These are phyloP conservation scores for Catharus fuscescens DNA, from an alignment of 2,113 vertebrate species.

Conservation along the genomic window DNA sequence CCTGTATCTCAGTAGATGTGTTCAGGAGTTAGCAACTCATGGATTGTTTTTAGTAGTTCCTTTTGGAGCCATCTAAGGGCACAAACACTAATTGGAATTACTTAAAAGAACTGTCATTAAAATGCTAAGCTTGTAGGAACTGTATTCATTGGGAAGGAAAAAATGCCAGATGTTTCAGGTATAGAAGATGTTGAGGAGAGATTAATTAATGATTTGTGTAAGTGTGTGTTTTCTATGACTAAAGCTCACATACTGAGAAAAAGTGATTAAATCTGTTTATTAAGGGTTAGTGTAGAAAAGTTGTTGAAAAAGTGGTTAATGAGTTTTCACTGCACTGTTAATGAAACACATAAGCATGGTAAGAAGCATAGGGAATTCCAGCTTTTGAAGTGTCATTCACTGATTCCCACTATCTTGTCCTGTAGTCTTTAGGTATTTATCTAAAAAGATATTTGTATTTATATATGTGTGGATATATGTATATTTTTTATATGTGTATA, in stretches of 20 bases:
- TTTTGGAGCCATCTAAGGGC: neutral
- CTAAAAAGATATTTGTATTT: neutral
- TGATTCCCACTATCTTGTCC: neutral
- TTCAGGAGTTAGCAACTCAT: neutral
- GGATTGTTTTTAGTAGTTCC: neutral
- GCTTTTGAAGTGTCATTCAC: neutral
- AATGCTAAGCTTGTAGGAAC: neutral
- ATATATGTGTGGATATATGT: neutral
- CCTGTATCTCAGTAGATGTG: neutral
- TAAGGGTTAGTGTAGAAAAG: constrained; percentile 5
- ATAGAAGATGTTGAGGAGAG: neutral
- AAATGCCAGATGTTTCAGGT: constrained; percentile 62
- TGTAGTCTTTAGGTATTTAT: neutral
- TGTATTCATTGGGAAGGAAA: constrained; percentile 29
- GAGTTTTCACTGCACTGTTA: neutral
- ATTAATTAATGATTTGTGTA: constrained; percentile 58
- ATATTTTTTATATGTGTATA: neutral
- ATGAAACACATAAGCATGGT: neutral
- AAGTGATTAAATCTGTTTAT: neutral
- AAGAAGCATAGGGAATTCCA: neutral
- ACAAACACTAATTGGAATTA: neutral
- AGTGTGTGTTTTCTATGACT: constrained; percentile 26
- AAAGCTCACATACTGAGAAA: neutral
- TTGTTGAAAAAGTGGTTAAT: neutral
- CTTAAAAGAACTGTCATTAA: constrained; percentile 53